Evolutionary conservation across 1,140 invertebrate species (phyloP), one percentile per base, ranked within the genome.

Genomic region (Ceratina calcarata): DNA sequence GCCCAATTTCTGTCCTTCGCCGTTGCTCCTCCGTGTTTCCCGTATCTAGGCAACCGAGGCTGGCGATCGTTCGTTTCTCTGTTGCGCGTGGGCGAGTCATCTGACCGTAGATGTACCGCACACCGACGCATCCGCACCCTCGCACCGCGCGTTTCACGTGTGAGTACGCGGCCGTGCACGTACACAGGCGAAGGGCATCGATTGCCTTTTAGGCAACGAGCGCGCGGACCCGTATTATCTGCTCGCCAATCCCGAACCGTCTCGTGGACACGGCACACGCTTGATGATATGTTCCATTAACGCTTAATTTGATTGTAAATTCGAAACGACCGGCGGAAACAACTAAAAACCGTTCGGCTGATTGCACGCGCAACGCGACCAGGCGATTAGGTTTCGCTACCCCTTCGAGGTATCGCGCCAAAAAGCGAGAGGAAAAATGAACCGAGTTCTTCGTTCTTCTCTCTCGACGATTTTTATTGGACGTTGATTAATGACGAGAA

Each of bases 11-110:
- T 55, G 55, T 72, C 64, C 32, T 73, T 73, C 24, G 51, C 27
- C 55, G 53, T 16, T 57, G 80, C 57, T 78, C 72, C 76, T 80
- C 76, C 79, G 76, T 58, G 72, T 86, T 86, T 81, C 69, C 75
- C 84, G 84, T 86, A 64, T 85, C 84, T 76, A 83, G 60, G 84
- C 84, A 86, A 86, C 84, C 68, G 45, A 60, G 55, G 73, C 20
- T 45, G 60, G 79, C 69, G 58, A 68, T 57, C 61, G 65, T 45
- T 16, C 55, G 32, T 15, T 7, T 45, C 37, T 6, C 37, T 45
- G 51, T 7, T 12, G 4, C 3, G 22, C 20, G 66, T n/a, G n/a
- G 7, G 58, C 24, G 57, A 18, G 10, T 16, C 18, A 7, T 16
- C n/a, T 15, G 37, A 6, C 37, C 10, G 37, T 45, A 6, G 37